Conservation (phyloP, 2,113 vertebrate genomes). For the Odocoileus hemionus region DNA sequence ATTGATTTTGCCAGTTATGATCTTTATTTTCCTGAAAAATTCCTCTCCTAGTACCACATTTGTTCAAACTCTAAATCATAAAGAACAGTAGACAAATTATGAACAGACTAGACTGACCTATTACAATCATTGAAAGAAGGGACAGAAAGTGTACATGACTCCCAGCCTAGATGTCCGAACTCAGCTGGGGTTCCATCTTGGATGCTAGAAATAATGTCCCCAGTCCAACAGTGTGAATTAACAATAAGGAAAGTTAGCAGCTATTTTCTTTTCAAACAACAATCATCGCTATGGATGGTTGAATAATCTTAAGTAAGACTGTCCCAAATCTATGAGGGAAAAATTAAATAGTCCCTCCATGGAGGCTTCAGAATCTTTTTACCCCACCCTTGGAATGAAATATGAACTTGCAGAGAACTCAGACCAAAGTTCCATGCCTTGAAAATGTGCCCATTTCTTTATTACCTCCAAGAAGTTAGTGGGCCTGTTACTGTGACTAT, state of each 20-base stretch:
- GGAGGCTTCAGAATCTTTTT: not conserved
- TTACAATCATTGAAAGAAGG: not conserved
- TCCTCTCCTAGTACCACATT: not conserved
- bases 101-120: not conserved
- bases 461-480: not conserved
- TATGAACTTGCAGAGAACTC: not conserved
- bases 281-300: not conserved
- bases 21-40: not conserved
- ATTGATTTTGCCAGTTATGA: not conserved
- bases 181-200: not conserved
- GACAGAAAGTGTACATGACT: not conserved
- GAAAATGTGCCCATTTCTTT: not conserved
- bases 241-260: not conserved
- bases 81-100: not conserved
- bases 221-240: not conserved
- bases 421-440: not conserved
- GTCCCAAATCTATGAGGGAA: not conserved
- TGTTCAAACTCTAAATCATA: not conserved
- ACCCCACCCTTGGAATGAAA: not conserved
- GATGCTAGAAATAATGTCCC: not conserved
- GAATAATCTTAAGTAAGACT: not conserved
- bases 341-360: not conserved
- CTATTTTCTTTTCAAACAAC: not conserved
- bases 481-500: not conserved
- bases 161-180: too few relatives aligned